Conservation (phyloP, 2,797 vertebrate species). For the Falco novaeseelandiae region DNA sequence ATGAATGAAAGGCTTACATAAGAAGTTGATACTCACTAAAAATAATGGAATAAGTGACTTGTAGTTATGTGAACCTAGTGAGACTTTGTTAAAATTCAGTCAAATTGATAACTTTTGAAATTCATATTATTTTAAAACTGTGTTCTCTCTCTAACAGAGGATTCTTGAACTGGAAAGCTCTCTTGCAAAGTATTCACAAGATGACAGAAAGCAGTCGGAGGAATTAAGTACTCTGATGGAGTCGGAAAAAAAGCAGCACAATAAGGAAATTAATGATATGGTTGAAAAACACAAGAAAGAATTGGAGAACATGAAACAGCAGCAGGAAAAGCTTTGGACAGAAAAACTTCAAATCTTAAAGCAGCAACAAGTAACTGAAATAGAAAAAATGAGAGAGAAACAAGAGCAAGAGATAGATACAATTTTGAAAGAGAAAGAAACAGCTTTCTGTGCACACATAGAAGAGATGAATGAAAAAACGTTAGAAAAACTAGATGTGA, state of each 20-base stretch:
- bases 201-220: slow-evolving; percentile 75
- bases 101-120: not conserved
- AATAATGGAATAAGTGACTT: not conserved
- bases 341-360: slow-evolving; percentile 76
- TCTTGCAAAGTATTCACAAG: slow-evolving; percentile 79
- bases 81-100: not conserved
- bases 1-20: not conserved
- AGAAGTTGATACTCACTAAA: not conserved
- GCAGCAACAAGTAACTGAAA: slow-evolving; percentile 76
- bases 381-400: slow-evolving; percentile 82
- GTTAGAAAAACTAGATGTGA: slow-evolving; percentile 89
- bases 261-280: slow-evolving; percentile 80
- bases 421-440: slow-evolving; percentile 87
- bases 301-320: slow-evolving; percentile 65
- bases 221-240: slow-evolving; percentile 79
- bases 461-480: slow-evolving; percentile 93
- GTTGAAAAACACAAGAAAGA: slow-evolving; percentile 82
- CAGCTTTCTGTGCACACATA: slow-evolving; percentile 85
- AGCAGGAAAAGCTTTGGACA: slow-evolving; percentile 81
- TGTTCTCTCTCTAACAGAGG: slow-evolving; percentile 81
- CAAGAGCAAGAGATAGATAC: slow-evolving; percentile 78
- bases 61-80: not conserved
- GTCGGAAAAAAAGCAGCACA: slow-evolving; percentile 83
- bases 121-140: not conserved
- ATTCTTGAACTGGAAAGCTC: slow-evolving; percentile 93